A percentile compares a stretch with the other conserved stretches of the same genome.
Evolutionary conservation across 2,888 invertebrate genomes (phyloP).

Genomic region (Sesia apiformis): DNA sequence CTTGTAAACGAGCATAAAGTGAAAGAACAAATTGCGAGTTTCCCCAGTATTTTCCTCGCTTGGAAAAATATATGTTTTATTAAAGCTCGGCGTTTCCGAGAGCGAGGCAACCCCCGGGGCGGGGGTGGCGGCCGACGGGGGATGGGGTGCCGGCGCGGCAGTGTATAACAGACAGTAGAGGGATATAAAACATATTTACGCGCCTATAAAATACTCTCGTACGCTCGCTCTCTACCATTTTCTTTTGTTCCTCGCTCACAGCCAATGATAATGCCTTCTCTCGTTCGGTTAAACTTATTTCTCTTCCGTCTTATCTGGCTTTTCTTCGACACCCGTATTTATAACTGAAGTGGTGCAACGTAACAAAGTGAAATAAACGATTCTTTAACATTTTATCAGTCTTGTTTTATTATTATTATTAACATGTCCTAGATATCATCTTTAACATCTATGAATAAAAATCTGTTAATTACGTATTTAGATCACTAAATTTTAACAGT

Average conservation of each 20-base stretch:
- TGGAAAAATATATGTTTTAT: conserved; percentile 76
- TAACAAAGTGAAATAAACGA: conserved; percentile 44
- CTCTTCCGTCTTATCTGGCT: conserved; percentile 67
- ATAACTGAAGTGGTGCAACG: conserved; percentile 61
- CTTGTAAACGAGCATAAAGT: conserved; percentile 76
- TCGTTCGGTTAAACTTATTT: conserved; percentile 73
- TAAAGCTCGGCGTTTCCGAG: conserved; percentile 75
- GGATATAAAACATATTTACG: conserved; percentile 76
- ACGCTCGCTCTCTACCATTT: conserved; percentile 71
- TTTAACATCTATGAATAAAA: too few species aligned
- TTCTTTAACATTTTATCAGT: conserved; percentile 15
- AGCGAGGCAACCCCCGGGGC: conserved; percentile 62
- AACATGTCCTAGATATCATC: too few species aligned
- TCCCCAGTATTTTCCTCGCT: conserved; percentile 75
- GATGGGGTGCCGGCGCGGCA: conserved; percentile 60
- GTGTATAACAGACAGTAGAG: conserved; percentile 74
- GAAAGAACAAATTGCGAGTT: conserved; percentile 76
- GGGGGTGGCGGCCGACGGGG: conserved; percentile 34
- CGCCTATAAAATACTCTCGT: conserved; percentile 75
- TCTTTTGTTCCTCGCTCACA: conserved; percentile 71
- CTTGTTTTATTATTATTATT: too few species aligned
- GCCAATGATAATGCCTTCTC: conserved; percentile 73
- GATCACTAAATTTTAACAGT: too few species aligned
- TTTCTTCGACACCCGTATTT: conserved; percentile 68
- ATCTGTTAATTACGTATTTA: too few species aligned